Evolutionary conservation across 1,140 invertebrate genomes (phyloP).

Genomic region (Drosophila arizonae): DNA sequence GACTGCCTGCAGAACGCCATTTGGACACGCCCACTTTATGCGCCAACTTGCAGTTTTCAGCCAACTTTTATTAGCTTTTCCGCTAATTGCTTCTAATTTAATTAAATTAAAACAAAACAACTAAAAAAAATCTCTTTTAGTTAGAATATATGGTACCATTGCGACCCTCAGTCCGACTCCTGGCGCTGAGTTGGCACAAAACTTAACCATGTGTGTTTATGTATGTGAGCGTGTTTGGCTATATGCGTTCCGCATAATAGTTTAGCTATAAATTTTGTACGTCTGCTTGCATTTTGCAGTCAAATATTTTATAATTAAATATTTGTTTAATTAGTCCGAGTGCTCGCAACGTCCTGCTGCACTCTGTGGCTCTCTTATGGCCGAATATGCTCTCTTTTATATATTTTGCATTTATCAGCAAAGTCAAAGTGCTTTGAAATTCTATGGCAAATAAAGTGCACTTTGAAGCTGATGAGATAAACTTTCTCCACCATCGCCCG

Average conservation of each 20-base stretch:
- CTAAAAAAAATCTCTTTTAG: conserved; percentile 66
- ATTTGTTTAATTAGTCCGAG: conserved; percentile 78
- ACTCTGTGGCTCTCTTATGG: conserved; percentile 28
- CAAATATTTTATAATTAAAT: conserved; percentile 82
- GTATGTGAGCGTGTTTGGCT: conserved; percentile 16
- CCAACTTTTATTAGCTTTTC: conserved; percentile 78
- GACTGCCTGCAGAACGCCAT: conserved; percentile 6
- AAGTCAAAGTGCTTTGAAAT: no score
- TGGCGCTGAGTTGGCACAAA: conserved; percentile 54
- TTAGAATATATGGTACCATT: conserved; percentile 72
- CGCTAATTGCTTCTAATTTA: conserved; percentile 80
- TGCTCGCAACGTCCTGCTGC: conserved; percentile 35
- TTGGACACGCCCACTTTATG: conserved; percentile 34
- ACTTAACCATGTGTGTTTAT: conserved; percentile 16
- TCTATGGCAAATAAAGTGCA: no score
- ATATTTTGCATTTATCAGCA: conserved; percentile 10
- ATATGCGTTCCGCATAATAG: conserved; percentile 63
- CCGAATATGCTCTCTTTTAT: conserved; percentile 54
- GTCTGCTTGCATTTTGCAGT: conserved; percentile 74
- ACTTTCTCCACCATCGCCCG: no score
- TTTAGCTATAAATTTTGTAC: conserved; percentile 78
- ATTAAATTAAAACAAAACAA: conserved; percentile 63
- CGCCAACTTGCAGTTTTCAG: conserved; percentile 60
- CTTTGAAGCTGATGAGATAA: no score
- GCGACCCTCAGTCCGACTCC: conserved; percentile 25